These are phyloP conservation scores for Glyptemys insculpta DNA, from an alignment of 2,797 vertebrate species.

Conservation along the genomic window DNA sequence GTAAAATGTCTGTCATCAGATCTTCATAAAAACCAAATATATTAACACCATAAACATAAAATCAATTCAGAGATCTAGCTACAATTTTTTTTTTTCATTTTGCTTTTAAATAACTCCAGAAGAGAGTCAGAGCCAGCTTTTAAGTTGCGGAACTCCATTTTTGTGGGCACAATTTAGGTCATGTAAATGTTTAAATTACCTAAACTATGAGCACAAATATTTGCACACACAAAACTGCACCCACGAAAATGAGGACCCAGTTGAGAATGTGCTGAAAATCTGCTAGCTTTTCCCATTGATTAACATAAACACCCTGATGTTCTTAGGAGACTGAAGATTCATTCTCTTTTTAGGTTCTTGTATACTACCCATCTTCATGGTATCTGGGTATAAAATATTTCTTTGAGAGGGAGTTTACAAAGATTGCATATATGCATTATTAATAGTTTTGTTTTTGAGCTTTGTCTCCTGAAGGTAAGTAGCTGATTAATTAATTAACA, in stretches of 20 bases:
- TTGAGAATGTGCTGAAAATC: not conserved
- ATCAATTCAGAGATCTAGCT: accelerated
- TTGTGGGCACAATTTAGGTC: not conserved
- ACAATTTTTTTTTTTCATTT: accelerated
- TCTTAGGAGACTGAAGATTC: not conserved
- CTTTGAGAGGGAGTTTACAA: not conserved
- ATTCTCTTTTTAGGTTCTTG: not conserved
- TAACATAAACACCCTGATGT: not conserved
- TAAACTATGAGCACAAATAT: accelerated
- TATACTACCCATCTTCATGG: not conserved
- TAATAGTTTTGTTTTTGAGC: not conserved
- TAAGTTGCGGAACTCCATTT: accelerated
- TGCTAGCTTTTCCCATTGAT: not conserved
- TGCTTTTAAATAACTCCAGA: accelerated
- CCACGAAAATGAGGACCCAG: not conserved
- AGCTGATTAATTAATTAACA: not conserved
- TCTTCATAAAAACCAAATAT: not conserved
- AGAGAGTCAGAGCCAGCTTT: accelerated
- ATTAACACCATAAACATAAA: not conserved
- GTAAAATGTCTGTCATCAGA: not conserved
- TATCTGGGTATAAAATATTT: not conserved
- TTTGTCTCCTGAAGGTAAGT: not conserved
- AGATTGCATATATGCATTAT: not conserved
- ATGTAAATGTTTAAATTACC: not conserved
- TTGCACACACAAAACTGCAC: not conserved